These are phyloP conservation scores for Heptranchias perlo DNA, from an alignment of 2,113 vertebrate genomes.

Conservation along the genomic window DNA sequence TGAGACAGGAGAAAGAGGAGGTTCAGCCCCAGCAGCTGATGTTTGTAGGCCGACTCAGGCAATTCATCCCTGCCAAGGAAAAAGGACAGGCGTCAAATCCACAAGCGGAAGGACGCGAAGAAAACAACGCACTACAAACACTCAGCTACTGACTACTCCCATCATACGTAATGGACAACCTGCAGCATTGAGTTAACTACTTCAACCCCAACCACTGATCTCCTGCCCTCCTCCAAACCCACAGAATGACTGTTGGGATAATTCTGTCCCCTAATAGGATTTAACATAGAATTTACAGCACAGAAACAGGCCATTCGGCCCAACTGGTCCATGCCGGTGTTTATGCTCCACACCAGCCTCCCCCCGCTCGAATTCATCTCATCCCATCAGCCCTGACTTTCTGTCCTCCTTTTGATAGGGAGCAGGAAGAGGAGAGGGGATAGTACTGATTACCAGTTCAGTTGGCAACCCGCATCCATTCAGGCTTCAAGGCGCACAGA, in stretches of 20 bases:
- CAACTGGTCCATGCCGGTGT: no score
- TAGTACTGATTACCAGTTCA: not conserved
- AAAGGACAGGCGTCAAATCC: not conserved
- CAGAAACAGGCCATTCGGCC: no score
- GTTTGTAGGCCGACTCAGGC: conserved; percentile 80
- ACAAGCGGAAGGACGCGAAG: not conserved
- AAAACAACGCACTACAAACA: not conserved
- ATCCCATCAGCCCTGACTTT: no score
- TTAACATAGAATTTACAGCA: no score
- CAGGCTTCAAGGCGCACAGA: not conserved
- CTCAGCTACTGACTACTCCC: no score
- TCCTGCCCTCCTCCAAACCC: not conserved
- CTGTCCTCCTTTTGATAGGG: not conserved
- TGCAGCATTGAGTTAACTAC: no score
- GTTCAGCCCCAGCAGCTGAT: conserved; percentile 85
- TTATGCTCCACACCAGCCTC: no score
- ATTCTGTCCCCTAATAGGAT: no score
- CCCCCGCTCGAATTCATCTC: no score
- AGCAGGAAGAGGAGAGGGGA: not conserved
- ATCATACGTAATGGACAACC: no score
- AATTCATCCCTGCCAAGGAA: conserved; percentile 69
- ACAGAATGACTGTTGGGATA: not conserved
- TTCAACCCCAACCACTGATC: no score
- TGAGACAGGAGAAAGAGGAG: conserved; percentile 91
- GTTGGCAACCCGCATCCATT: not conserved